These are phyloP conservation scores for Xerus rutilus DNA, from an alignment of 2,797 vertebrate genomes.

Conservation along the genomic window DNA sequence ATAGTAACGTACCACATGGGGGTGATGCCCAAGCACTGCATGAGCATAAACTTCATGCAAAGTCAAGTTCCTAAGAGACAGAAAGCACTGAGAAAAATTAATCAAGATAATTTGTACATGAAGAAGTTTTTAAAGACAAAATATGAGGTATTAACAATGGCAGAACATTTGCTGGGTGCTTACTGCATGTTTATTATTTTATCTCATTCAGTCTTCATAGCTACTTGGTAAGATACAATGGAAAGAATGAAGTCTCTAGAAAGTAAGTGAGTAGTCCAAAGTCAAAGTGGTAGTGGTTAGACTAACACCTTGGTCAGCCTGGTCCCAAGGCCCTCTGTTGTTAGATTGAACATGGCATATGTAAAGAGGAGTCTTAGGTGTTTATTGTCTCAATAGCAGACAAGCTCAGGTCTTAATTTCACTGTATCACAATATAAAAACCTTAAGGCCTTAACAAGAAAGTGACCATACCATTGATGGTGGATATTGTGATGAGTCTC, in stretches of 20 bases:
- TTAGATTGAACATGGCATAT: not conserved
- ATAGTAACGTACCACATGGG: slow-evolving; percentile 98
- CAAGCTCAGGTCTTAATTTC: not conserved
- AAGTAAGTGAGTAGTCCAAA: not conserved
- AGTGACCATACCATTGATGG: not conserved
- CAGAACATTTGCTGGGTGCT: not conserved
- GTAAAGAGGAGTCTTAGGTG: not conserved
- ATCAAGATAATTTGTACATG: not conserved
- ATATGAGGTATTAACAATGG: not conserved
- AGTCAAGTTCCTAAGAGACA: slow-evolving; percentile 91
- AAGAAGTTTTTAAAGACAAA: not conserved
- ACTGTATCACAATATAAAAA: not conserved
- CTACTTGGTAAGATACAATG: not conserved
- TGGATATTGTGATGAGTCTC: not conserved
- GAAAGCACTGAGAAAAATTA: not conserved
- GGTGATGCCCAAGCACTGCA: slow-evolving; percentile 97
- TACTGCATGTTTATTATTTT: not conserved
- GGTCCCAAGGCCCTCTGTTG: not conserved
- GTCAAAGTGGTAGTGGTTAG: not conserved
- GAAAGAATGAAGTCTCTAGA: not conserved
- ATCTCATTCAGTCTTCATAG: not conserved
- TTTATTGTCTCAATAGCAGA: not conserved
- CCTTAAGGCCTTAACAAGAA: not conserved
- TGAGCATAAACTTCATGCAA: slow-evolving; percentile 98
- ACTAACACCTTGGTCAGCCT: not conserved